Percentiles rank a stretch among this genome's conserved stretches.
These are phyloP conservation scores for Notiomystis cincta DNA, from an alignment of 2,113 vertebrate genomes.

Conservation along the genomic window DNA sequence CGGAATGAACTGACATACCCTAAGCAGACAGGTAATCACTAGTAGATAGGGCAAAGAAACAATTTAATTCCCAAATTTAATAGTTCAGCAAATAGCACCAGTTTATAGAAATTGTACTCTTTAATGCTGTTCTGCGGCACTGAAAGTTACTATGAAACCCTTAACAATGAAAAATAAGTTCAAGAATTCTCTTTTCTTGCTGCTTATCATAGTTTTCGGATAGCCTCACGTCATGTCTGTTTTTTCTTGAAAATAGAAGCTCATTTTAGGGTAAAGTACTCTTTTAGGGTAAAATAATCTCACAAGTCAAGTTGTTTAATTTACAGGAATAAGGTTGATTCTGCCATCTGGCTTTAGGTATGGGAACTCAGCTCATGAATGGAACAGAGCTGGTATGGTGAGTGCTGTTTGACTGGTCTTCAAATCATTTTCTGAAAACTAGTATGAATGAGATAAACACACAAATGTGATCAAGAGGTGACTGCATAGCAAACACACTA, in stretches of 20 bases:
- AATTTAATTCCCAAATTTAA: not conserved
- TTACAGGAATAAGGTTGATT: not conserved
- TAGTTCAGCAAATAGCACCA: not conserved
- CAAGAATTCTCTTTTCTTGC: not conserved
- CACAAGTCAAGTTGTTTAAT: not conserved
- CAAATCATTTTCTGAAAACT: not conserved
- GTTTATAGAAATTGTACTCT: not conserved
- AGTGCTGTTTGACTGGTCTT: not conserved
- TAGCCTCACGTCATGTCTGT: not conserved
- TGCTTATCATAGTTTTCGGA: not conserved
- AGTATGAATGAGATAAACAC: not conserved
- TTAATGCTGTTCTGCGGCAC: not conserved
- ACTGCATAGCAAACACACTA: accelerated
- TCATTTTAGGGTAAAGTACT: not conserved
- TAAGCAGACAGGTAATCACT: not conserved
- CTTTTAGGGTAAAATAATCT: not conserved
- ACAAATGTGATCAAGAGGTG: not conserved
- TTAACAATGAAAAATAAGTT: not conserved
- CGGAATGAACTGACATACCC: not conserved
- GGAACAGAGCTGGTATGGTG: not conserved
- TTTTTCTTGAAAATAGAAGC: not conserved
- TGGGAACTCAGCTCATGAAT: accelerated
- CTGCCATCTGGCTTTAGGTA: not conserved
- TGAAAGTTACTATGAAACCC: not conserved
- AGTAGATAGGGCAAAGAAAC: not conserved